Evolutionary conservation across 2,113 vertebrate genomes (phyloP).

Genomic region (Thoracochromis brauschi): DNA sequence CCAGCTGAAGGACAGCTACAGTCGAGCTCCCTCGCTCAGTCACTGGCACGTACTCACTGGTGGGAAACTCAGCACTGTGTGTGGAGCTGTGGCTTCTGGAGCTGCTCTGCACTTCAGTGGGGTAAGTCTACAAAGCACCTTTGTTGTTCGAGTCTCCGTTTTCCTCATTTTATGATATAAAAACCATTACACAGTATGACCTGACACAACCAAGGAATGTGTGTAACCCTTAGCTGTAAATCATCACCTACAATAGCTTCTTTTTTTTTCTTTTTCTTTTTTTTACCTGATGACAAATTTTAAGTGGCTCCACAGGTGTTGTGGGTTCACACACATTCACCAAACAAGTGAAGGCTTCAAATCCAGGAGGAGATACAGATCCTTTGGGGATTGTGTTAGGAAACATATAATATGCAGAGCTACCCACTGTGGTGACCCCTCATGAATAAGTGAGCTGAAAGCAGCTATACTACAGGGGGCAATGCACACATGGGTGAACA

Average conservation of each 20-base stretch:
- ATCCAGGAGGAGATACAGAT: neutral
- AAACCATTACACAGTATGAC: neutral
- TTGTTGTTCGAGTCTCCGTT: neutral
- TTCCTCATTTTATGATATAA: neutral
- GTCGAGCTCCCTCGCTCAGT: slow-evolving; percentile 81
- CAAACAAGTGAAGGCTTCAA: neutral
- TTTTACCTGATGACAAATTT: neutral
- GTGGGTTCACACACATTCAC: neutral
- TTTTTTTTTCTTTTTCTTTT: neutral
- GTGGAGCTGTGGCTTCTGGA: slow-evolving; percentile 92
- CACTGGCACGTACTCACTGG: slow-evolving; percentile 93
- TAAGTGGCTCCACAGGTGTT: neutral
- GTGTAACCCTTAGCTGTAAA: neutral
- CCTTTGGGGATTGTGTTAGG: neutral
- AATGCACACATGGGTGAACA: neutral
- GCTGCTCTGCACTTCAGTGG: slow-evolving; percentile 96
- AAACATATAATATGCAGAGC: neutral
- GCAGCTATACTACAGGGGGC: neutral
- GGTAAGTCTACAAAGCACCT: slow-evolving; percentile 61
- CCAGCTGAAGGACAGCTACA: slow-evolving; percentile 97
- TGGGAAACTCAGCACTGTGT: slow-evolving; percentile 89
- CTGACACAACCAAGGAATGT: neutral
- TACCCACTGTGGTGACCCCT: neutral
- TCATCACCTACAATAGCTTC: neutral
- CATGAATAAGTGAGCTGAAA: neutral